Percentiles rank a stretch among this genome's conserved stretches.
These are phyloP conservation scores for Tenebrio molitor DNA, from an alignment of 1,140 invertebrate genomes.

Conservation along the genomic window DNA sequence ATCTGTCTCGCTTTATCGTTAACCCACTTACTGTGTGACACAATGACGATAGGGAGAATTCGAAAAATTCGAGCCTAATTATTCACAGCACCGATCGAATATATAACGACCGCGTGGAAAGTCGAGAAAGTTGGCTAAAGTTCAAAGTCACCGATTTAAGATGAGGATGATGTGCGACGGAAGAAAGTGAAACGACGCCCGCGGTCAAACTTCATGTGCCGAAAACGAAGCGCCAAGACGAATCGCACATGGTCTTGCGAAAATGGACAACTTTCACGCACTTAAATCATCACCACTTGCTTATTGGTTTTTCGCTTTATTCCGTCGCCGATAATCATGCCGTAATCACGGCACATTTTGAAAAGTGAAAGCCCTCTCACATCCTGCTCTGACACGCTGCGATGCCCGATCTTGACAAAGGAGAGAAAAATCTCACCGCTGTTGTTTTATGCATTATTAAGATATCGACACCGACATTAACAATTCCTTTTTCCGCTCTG, in stretches of 20 bases:
- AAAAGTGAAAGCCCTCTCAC: conserved; percentile 26
- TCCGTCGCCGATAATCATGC: not conserved
- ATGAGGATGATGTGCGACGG: conserved; percentile 25
- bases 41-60: not conserved
- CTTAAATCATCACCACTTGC: not conserved
- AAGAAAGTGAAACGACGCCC: conserved; percentile 35
- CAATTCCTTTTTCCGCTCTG: too few species aligned
- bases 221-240: conserved; percentile 8
- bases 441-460: too few species aligned
- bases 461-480: too few species aligned
- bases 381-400: conserved; percentile 5
- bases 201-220: not conserved
- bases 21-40: conserved; percentile 24
- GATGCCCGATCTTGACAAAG: not conserved
- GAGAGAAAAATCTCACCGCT: too few species aligned
- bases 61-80: conserved; percentile 6
- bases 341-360: not conserved
- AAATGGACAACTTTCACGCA: conserved; percentile 24
- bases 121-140: conserved; percentile 33
- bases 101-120: too few species aligned
- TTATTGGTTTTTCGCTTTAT: conserved; percentile 10
- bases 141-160: conserved; percentile 33
- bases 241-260: conserved; percentile 13
- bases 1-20: conserved; percentile 4
- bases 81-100: too few species aligned